These are phyloP conservation scores for Oxygymnocypris stewartii DNA, from an alignment of 2,113 vertebrate species.

Conservation along the genomic window DNA sequence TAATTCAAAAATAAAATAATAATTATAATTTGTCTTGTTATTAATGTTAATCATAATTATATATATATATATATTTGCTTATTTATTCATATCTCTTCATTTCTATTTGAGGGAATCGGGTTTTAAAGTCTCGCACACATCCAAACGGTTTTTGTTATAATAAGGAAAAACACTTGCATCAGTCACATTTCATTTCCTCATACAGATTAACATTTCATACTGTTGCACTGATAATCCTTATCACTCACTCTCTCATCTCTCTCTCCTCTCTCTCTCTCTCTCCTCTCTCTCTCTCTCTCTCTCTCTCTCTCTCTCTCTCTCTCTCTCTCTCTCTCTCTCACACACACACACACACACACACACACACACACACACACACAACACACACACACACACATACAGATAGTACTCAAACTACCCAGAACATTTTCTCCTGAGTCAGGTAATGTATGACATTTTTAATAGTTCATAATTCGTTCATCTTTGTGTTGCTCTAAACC, in stretches of 20 bases:
- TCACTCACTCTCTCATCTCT: neutral
- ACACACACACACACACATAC: neutral
- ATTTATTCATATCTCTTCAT: neutral
- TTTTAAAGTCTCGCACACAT: neutral
- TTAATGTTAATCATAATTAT: too few species aligned
- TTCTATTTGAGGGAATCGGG: neutral
- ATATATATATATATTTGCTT: neutral
- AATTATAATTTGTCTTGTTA: too few species aligned
- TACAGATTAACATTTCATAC: neutral
- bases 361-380: neutral
- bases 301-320: too few species aligned
- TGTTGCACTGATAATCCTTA: neutral
- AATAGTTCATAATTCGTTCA: neutral
- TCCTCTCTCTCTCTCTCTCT: too few species aligned
- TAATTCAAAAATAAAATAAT: neutral
- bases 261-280: neutral
- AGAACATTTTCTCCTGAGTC: neutral
- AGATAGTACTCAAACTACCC: neutral
- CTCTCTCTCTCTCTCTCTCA: too few species aligned
- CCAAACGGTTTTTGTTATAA: neutral
- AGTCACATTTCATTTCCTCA: neutral
- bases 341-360: neutral
- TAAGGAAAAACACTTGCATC: neutral
- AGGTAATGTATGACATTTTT: neutral
- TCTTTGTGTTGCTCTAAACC: neutral